These are phyloP conservation scores for Zoanthus solanderi DNA, from an alignment of 92 coral and sea anemone genomes.

Conservation along the genomic window DNA sequence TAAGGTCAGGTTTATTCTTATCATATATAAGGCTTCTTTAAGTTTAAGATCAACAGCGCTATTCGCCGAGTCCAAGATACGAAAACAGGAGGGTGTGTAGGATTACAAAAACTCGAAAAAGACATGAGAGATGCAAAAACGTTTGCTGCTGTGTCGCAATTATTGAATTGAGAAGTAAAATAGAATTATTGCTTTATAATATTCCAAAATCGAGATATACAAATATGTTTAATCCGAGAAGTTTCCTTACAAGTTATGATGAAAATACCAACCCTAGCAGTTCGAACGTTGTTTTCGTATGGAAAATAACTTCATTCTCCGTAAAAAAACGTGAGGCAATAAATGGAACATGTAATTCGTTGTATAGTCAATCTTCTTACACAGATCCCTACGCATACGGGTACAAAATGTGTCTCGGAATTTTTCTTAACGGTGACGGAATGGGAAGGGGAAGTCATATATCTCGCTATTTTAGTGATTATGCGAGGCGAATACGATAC, in stretches of 20 bases:
- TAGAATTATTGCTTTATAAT: too few species aligned
- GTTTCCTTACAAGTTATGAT: too few species aligned
- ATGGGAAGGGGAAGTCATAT: neutral
- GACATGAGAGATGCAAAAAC: neutral
- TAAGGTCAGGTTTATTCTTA: too few species aligned
- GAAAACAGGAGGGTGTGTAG: too few species aligned
- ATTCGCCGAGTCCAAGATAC: too few species aligned
- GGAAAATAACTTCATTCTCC: neutral
- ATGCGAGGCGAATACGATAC: neutral
- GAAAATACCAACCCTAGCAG: too few species aligned
- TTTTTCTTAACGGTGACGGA: neutral
- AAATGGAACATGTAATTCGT: neutral
- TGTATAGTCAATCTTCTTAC: neutral
- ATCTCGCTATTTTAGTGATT: neutral
- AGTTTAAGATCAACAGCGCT: too few species aligned
- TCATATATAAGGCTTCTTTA: too few species aligned
- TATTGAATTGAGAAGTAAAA: neutral
- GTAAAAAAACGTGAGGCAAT: neutral
- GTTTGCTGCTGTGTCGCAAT: neutral
- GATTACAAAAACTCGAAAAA: neutral
- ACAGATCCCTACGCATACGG: neutral
- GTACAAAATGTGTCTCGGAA: neutral
- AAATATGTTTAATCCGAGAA: too few species aligned
- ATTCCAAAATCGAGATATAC: too few species aligned
- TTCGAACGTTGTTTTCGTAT: neutral